Conservation (phyloP, 2,888 invertebrate genomes). For the Hartigia nigra region DNA sequence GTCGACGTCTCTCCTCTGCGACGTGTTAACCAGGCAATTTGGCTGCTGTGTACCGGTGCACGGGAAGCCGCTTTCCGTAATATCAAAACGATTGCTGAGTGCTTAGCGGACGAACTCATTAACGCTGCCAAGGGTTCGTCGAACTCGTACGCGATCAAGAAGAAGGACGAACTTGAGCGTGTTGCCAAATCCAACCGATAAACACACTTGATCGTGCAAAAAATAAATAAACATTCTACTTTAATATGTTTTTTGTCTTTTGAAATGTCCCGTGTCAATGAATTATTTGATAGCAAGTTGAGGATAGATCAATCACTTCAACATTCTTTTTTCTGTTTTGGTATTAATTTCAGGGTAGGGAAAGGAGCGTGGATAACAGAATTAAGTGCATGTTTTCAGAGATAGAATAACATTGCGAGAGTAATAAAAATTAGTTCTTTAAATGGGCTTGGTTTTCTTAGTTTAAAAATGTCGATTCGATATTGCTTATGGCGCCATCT, state of each 20-base stretch:
- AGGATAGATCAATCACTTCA: not conserved
- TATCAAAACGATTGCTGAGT: slow-evolving; percentile 99
- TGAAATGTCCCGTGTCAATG: not conserved
- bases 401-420: not conserved
- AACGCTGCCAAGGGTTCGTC: slow-evolving; percentile 99
- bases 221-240: slow-evolving; percentile 35
- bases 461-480: not conserved
- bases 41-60: slow-evolving; percentile 98
- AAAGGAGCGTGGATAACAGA: not conserved
- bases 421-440: not conserved
- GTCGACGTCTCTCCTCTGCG: slow-evolving; percentile 99
- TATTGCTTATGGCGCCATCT: not conserved
- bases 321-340: not conserved
- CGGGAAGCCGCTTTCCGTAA: slow-evolving; percentile 99
- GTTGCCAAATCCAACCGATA: slow-evolving; percentile 99
- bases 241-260: slow-evolving; percentile 14
- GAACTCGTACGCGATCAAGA: slow-evolving; percentile 99
- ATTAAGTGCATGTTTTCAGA: not conserved
- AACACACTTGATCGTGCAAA: slow-evolving; percentile 60
- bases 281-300: not conserved
- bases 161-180: slow-evolving; percentile 99
- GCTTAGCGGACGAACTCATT: slow-evolving; percentile 99
- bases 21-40: slow-evolving; percentile 99
- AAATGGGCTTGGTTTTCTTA: not conserved
- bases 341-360: not conserved